phyloP scores from a whole-genome alignment of 2,797 vertebrate genomes.

The Carcharodon carcharias region DNA sequence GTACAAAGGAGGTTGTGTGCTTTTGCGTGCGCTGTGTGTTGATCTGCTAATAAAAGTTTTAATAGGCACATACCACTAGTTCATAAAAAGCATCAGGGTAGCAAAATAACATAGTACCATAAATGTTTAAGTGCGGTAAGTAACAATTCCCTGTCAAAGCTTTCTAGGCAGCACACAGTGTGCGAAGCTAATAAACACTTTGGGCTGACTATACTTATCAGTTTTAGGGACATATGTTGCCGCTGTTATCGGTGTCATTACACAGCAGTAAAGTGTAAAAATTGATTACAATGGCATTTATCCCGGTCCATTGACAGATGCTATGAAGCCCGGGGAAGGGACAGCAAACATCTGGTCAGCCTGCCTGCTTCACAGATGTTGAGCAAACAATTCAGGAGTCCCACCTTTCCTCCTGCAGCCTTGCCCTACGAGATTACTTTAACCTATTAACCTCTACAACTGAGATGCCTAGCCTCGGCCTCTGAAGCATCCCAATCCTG shows the following conservation, averaged over 20 bases:
- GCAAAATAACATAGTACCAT: constrained; percentile 22
- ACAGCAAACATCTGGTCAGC: constrained; percentile 54
- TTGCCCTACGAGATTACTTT: background rate
- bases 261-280: constrained; percentile 39
- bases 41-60: constrained; percentile 35
- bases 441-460: background rate
- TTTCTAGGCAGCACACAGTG: background rate
- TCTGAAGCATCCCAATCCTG: background rate
- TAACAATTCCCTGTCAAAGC: constrained; percentile 3
- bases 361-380: constrained; percentile 55
- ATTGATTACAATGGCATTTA: constrained; percentile 40
- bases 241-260: constrained; percentile 32
- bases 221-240: constrained; percentile 34
- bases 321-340: constrained; percentile 35
- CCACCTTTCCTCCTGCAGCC: constrained; percentile 40
- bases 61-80: constrained; percentile 28
- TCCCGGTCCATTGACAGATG: constrained; percentile 19
- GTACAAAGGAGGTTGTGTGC: constrained; percentile 2
- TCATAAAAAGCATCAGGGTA: constrained; percentile 36
- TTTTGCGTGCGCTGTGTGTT: background rate
- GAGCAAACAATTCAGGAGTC: constrained; percentile 31
- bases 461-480: too few species aligned
- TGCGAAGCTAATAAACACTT: constrained; percentile 25
- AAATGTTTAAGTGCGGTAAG: constrained; percentile 35
- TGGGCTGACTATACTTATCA: constrained; percentile 33